phyloP scores from a whole-genome alignment of 2,113 vertebrate species.

The Phainopepla nitens region DNA sequence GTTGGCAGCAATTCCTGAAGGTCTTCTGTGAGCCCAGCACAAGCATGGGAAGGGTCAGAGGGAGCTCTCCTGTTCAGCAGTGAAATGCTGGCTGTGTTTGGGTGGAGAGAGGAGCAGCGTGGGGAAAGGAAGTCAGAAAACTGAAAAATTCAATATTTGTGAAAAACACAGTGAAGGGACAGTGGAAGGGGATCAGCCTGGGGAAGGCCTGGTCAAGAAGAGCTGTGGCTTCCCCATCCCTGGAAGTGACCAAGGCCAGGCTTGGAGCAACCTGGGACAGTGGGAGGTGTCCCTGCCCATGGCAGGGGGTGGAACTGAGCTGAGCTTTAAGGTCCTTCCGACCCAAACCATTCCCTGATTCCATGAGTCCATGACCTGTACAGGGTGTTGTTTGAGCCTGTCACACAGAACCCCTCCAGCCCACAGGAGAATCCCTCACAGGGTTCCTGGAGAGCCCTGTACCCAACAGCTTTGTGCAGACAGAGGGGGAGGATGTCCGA shows the following conservation, averaged over 20 bases:
- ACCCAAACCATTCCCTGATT: neutral
- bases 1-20: neutral
- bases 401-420: neutral
- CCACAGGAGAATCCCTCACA: neutral
- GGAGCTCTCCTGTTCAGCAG: neutral
- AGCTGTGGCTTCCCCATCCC: neutral
- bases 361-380: neutral
- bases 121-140: neutral
- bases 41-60: neutral
- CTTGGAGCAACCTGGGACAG: neutral
- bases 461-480: neutral
- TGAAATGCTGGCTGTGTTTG: neutral
- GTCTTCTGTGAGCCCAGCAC: neutral
- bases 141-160: fast-evolving
- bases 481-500: neutral
- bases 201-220: neutral
- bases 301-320: fast-evolving
- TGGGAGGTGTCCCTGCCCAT: neutral
- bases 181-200: neutral
- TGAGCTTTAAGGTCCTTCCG: neutral
- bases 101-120: neutral
- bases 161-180: neutral
- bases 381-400: neutral
- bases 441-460: neutral
- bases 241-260: neutral